These are phyloP conservation scores for Chitala chitala DNA, from an alignment of 2,113 vertebrate species.

Conservation along the genomic window DNA sequence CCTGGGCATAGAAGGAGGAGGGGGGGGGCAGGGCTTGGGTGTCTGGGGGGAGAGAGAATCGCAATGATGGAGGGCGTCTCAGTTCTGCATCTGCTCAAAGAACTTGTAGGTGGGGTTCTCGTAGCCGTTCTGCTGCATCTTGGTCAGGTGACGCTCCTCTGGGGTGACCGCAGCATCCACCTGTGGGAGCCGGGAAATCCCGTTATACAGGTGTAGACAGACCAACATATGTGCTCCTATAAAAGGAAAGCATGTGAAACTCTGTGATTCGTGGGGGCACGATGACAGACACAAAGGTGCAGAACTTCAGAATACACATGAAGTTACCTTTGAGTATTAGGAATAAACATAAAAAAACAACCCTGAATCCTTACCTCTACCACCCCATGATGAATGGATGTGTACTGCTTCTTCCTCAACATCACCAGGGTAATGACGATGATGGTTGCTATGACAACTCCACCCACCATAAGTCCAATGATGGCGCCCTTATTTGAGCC, in stretches of 20 bases:
- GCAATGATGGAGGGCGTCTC: constrained; percentile 41
- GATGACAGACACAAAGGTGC: neutral
- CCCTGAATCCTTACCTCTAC: constrained; percentile 73
- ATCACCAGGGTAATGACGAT: constrained; percentile 98
- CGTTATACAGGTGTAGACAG: too few relatives aligned
- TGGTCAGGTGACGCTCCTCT: constrained; percentile 84
- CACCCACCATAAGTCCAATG: constrained; percentile 97
- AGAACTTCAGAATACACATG: neutral
- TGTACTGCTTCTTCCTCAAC: constrained; percentile 99
- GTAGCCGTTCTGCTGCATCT: constrained; percentile 89
- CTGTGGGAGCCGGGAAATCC: constrained; percentile 53
- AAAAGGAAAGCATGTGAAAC: too few relatives aligned
- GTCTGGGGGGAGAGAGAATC: constrained; percentile 7
- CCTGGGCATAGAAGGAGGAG: neutral
- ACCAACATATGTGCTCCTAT: too few relatives aligned
- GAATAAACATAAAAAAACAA: neutral
- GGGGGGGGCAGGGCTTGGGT: constrained; percentile 1
- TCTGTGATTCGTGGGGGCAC: too few relatives aligned
- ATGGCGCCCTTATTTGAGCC: constrained; percentile 97
- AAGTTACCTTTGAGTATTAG: neutral
- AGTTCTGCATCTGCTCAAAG: constrained; percentile 91
- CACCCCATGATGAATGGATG: constrained; percentile 95
- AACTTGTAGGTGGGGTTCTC: constrained; percentile 91
- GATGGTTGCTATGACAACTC: constrained; percentile 95
- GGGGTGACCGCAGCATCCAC: constrained; percentile 84